Conservation (phyloP, 2,113 vertebrate genomes). For the Datnioides undecimradiatus region DNA sequence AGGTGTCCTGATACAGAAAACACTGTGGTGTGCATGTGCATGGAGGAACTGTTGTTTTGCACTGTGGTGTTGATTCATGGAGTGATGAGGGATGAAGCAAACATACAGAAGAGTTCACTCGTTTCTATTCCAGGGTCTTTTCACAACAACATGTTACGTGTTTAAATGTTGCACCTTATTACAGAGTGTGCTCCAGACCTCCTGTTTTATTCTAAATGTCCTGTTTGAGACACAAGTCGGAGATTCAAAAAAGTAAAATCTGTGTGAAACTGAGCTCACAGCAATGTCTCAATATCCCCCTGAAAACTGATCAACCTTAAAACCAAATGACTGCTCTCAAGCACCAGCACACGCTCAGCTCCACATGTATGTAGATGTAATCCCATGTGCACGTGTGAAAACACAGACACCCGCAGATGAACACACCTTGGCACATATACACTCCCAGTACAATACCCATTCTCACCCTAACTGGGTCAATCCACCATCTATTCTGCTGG, state of each 20-base stretch:
- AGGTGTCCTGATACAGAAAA: background rate
- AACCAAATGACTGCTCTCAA: background rate
- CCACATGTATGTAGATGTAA: background rate
- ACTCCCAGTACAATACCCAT: constrained; percentile 61
- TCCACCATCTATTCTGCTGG: constrained; percentile 63
- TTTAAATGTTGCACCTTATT: background rate
- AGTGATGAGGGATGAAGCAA: background rate
- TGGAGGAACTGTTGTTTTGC: background rate
- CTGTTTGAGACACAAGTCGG: background rate
- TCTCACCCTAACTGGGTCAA: constrained; percentile 79
- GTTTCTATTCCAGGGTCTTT: background rate
- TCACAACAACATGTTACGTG: background rate
- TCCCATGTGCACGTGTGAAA: background rate
- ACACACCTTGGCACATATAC: constrained; percentile 53
- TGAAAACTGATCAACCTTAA: background rate
- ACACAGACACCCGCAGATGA: constrained; percentile 4
- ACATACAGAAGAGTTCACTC: background rate
- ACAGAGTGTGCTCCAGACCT: background rate
- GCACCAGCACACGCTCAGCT: background rate
- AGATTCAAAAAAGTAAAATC: background rate
- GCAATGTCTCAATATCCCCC: background rate
- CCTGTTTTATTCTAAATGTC: background rate
- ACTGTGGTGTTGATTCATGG: background rate
- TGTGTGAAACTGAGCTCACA: background rate
- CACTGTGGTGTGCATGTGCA: too few species aligned